These are phyloP conservation scores for Hormaphis cornu DNA, from an alignment of 1,140 invertebrate genomes.

Conservation along the genomic window DNA sequence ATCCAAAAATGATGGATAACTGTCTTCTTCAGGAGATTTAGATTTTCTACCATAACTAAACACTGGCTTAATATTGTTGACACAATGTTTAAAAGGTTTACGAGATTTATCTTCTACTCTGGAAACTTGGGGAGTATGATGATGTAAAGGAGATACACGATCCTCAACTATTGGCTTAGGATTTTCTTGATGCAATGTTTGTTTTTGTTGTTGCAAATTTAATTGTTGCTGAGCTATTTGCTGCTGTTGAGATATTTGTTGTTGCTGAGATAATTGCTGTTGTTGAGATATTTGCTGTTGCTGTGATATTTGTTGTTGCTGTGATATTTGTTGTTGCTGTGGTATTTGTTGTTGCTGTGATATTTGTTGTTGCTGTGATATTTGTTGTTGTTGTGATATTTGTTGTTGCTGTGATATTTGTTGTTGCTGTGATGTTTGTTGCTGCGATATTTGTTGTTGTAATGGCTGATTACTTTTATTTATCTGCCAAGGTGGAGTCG, in stretches of 20 bases:
- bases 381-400: slow-evolving; percentile 35
- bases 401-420: slow-evolving; percentile 39
- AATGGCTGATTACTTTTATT: slow-evolving; percentile 33
- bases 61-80: slow-evolving; percentile 35
- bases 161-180: slow-evolving; percentile 42
- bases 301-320: slow-evolving; percentile 42
- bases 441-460: slow-evolving; percentile 36
- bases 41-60: slow-evolving; percentile 46
- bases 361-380: slow-evolving; percentile 41
- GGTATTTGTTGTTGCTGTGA: slow-evolving; percentile 40
- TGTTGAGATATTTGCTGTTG: slow-evolving; percentile 39
- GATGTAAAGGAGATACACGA: slow-evolving; percentile 61
- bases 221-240: slow-evolving; percentile 41
- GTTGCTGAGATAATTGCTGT: no score
- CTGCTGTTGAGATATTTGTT: slow-evolving; percentile 35
- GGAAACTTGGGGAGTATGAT: slow-evolving; percentile 39
- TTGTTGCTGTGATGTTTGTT: slow-evolving; percentile 42
- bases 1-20: slow-evolving; percentile 67
- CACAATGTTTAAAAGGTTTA: slow-evolving; percentile 13
- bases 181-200: slow-evolving; percentile 5
- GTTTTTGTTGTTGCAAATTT: slow-evolving; percentile 40
- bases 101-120: slow-evolving; percentile 12
- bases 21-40: slow-evolving; percentile 41
- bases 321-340: slow-evolving; percentile 37
- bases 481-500: slow-evolving; percentile 36